Percentiles rank a stretch among this genome's conserved stretches.
phyloP scores from a whole-genome alignment of 2,888 invertebrate species.

The Cheilosia pagana region DNA sequence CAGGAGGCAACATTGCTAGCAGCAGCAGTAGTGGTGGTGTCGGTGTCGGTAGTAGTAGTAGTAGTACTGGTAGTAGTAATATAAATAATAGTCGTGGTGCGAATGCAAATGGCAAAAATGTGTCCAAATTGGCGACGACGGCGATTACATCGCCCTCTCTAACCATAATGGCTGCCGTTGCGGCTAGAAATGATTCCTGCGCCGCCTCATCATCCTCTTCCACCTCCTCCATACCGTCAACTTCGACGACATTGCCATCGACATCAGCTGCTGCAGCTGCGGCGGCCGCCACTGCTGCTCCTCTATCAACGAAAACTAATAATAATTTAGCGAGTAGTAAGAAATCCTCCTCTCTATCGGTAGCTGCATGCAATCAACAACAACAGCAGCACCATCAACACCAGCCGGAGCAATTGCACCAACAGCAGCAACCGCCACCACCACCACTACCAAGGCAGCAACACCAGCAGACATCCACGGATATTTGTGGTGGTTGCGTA shows the following conservation, averaged over 20 bases:
- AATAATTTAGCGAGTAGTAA: slow-evolving; percentile 59
- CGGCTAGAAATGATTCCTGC: slow-evolving; percentile 77
- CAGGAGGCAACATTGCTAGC: slow-evolving; percentile 54
- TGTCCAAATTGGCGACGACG: slow-evolving; percentile 74
- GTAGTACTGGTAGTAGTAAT: slow-evolving; percentile 75
- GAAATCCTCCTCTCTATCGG: slow-evolving; percentile 30
- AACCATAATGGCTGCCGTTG: slow-evolving; percentile 79
- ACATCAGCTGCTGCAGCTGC: slow-evolving; percentile 77
- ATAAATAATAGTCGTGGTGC: slow-evolving; percentile 76
- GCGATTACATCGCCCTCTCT: slow-evolving; percentile 67
- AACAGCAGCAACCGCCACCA: slow-evolving; percentile 63
- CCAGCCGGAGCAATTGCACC: slow-evolving; percentile 43
- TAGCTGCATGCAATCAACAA: slow-evolving; percentile 29
- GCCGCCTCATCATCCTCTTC: slow-evolving; percentile 59
- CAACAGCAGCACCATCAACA: slow-evolving; percentile 51
- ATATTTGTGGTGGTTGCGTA: slow-evolving; percentile 66
- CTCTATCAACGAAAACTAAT: slow-evolving; percentile 57
- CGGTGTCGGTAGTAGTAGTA: slow-evolving; percentile 58
- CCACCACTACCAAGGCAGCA: slow-evolving; percentile 68
- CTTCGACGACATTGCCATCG: slow-evolving; percentile 75
- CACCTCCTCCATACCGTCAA: slow-evolving; percentile 19
- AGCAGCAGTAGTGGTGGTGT: slow-evolving; percentile 53
- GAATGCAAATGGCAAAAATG: slow-evolving; percentile 78
- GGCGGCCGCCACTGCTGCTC: slow-evolving; percentile 2
- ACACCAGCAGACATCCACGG: slow-evolving; percentile 71